Conservation (phyloP, 2,888 invertebrate species). For the Orthonychiurus folsomi region DNA sequence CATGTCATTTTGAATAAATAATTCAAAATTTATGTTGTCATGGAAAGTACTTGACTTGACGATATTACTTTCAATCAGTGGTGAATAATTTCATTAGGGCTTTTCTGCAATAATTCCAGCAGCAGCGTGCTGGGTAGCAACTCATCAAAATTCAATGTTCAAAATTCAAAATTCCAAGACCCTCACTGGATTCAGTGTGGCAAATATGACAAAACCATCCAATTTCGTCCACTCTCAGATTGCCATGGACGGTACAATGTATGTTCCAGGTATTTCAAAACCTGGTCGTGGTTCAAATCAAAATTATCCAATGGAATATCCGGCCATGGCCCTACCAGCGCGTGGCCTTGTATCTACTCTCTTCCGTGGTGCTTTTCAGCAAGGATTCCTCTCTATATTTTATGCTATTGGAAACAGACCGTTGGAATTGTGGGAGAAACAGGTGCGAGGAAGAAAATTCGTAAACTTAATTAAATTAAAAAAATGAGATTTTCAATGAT, state of each 20-base stretch:
- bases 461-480: background rate
- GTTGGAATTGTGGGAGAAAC: conserved; percentile 38
- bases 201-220: background rate
- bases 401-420: conserved; percentile 32
- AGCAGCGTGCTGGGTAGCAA: no score
- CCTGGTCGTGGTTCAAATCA: background rate
- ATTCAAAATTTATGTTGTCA: no score
- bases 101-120: no score
- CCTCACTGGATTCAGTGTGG: background rate
- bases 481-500: background rate
- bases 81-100: no score
- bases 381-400: conserved; percentile 33
- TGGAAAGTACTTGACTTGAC: no score
- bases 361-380: conserved; percentile 9
- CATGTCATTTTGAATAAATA: no score
- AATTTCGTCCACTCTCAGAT: background rate
- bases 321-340: background rate
- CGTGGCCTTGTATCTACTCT: background rate
- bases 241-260: no score
- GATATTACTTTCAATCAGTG: no score
- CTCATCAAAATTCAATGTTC: background rate
- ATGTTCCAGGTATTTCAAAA: no score
- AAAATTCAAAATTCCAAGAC: background rate
- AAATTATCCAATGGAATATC: background rate
- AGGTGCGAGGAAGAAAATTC: conserved; percentile 18